These are phyloP conservation scores for Merluccius polli DNA, from an alignment of 2,797 vertebrate genomes.

Conservation along the genomic window DNA sequence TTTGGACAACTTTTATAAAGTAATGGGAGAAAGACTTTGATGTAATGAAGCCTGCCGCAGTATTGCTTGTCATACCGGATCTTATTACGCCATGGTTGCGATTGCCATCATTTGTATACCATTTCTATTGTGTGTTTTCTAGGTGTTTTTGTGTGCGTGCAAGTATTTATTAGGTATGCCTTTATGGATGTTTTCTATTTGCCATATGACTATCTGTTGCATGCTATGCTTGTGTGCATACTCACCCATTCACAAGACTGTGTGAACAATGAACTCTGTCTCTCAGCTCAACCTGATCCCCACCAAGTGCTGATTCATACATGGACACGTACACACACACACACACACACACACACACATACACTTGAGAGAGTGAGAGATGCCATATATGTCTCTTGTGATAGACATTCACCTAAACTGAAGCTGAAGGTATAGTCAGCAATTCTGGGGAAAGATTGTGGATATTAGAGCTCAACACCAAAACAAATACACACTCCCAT, in stretches of 20 bases:
- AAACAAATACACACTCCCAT: no score
- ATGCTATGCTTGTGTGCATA: background rate
- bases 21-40: background rate
- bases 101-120: background rate
- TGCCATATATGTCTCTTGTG: background rate
- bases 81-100: no score
- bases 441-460: no score
- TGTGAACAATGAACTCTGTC: slow-evolving; percentile 57
- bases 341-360: background rate
- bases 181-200: no score
- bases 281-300: slow-evolving; percentile 48
- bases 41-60: background rate
- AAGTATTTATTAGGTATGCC: slow-evolving; percentile 5
- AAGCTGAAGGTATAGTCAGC: no score
- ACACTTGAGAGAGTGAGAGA: background rate
- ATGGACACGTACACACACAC: background rate
- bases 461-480: no score
- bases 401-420: background rate
- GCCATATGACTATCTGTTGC: slow-evolving; percentile 9
- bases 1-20: background rate
- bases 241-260: background rate
- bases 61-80: background rate
- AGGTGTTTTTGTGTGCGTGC: slow-evolving; percentile 1
- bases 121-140: slow-evolving; percentile 1
- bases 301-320: background rate